Evolutionary conservation across 2,888 invertebrate genomes (phyloP), one percentile per base, ranked within the genome.

Genomic region (Leucophora obtusa): DNA sequence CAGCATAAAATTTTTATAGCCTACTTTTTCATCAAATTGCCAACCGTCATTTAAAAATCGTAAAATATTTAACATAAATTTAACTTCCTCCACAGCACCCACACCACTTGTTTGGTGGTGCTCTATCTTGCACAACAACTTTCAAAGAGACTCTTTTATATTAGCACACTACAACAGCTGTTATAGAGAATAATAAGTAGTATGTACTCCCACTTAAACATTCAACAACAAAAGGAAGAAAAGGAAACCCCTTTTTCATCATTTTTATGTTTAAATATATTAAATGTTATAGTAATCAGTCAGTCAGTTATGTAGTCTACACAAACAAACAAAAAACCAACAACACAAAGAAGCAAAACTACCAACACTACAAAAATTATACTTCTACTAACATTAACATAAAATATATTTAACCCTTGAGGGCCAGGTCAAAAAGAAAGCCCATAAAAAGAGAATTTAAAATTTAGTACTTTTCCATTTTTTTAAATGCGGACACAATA

Each of bases 1-100:
- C 81, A 81, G 73, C 81, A 77, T 81, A 70, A 74, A 77, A 77
- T 62, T 74, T 81, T 74, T 74, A 81, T 81, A 33, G 70, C 54
- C 73, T 77, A 70, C 50, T 70, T 70, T 77, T 68, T 74, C 73
- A 74, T 74, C 69, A 81, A 77, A 77, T 43, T 77, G 38, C 69
- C 33, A 66, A 81, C 65, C 77, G 77, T 77, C 76, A 77, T 81
- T 81, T 81, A 77, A 81, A 81, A 77, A 71, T 81, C 81, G 73
- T 81, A 81, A 77, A 81, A 77, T 77, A 77, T 81, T 81, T 70
- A 73, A 81, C 69, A 81, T 77, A 77, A 73, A 74, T 71, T 69
- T 62, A 60, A 50, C 56, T 65, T 1, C 24, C 7, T 5, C 4
- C 15, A 14, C 15, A n/a, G 14, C 28, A 28, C 56, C 8, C 15